Conservation (phyloP, 1,140 invertebrate species). For the Hyphantria cunea region DNA sequence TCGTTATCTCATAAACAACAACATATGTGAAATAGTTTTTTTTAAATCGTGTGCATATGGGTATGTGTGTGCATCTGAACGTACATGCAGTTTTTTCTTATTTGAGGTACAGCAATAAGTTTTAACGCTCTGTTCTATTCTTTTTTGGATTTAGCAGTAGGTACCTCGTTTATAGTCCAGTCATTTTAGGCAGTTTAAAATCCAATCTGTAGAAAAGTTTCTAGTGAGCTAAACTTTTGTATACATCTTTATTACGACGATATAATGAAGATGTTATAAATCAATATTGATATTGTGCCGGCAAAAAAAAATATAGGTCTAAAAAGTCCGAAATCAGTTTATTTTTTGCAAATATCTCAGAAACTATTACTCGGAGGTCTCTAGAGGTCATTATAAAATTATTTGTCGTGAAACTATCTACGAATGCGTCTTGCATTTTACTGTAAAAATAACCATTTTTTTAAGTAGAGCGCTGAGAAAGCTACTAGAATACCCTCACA, state of each 20-base stretch:
- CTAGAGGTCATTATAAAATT: conserved; percentile 25
- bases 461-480: conserved; percentile 15
- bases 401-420: conserved; percentile 12
- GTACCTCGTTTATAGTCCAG: conserved; percentile 21
- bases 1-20: too few relatives aligned
- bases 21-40: too few relatives aligned
- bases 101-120: too few relatives aligned
- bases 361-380: too few relatives aligned
- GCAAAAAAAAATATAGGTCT: conserved; percentile 27
- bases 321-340: conserved; percentile 17
- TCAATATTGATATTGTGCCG: conserved; percentile 26
- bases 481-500: conserved; percentile 11
- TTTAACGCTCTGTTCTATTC: too few relatives aligned
- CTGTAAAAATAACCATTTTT: conserved; percentile 33
- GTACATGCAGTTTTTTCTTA: too few relatives aligned
- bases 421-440: conserved; percentile 21
- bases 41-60: too few relatives aligned
- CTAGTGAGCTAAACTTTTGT: conserved; percentile 31
- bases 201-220: conserved; percentile 20
- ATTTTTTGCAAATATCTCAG: conserved; percentile 19
- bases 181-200: conserved; percentile 14
- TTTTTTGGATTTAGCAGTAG: too few relatives aligned
- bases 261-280: conserved; percentile 26
- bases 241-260: conserved; percentile 25
- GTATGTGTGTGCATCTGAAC: too few relatives aligned